Conservation (phyloP, 1,140 invertebrate genomes). For the Temnothorax nylanderi region DNA sequence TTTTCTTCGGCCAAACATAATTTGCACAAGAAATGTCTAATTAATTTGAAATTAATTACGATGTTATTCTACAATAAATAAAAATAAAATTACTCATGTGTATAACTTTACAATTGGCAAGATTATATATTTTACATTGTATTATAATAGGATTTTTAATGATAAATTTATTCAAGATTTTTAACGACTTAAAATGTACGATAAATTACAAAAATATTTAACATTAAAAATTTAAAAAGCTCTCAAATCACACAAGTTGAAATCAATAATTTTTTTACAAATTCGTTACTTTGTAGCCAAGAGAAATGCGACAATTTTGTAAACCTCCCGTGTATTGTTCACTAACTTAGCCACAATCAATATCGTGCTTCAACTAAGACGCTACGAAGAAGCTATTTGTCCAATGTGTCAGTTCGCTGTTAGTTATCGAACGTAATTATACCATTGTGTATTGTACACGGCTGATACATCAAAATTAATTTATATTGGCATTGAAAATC, state of each 20-base stretch:
- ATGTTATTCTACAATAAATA: neutral
- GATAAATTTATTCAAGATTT: no score
- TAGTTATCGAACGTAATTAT: constrained; percentile 2
- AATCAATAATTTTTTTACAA: neutral
- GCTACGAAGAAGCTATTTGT: neutral
- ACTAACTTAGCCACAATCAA: constrained; percentile 36
- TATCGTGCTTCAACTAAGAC: neutral
- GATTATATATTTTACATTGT: neutral
- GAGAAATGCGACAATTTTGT: constrained; percentile 24
- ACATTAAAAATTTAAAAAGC: no score
- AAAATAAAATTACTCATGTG: neutral
- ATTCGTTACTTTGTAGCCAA: neutral
- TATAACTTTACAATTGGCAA: neutral
- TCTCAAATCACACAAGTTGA: no score
- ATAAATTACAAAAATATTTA: no score
- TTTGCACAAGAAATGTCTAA: neutral
- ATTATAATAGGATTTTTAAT: no score
- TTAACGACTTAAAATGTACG: no score
- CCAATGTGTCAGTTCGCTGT: neutral
- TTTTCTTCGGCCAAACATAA: neutral
- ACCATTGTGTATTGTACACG: neutral
- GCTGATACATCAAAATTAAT: neutral
- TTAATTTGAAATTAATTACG: neutral
- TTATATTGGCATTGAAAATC: neutral
- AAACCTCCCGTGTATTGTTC: neutral